Percentiles rank a stretch among this genome's conserved stretches.
These are phyloP conservation scores for Campoletis sonorensis DNA, from an alignment of 1,140 invertebrate species.

Conservation along the genomic window DNA sequence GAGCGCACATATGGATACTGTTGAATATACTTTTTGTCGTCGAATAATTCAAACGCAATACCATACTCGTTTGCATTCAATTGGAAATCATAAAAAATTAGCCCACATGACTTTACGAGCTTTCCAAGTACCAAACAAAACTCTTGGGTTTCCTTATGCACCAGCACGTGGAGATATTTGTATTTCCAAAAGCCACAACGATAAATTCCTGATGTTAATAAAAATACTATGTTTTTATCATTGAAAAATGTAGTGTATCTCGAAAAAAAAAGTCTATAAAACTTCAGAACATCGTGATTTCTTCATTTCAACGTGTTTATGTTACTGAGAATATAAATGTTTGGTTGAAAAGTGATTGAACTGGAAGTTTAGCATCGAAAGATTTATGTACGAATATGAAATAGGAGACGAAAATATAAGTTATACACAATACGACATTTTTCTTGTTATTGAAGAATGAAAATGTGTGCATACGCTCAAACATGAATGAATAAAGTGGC, in stretches of 20 bases:
- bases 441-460: not conserved
- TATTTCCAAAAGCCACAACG: too few relatives aligned
- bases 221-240: too few relatives aligned
- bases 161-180: too few relatives aligned
- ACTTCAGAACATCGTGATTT: too few relatives aligned
- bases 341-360: not conserved
- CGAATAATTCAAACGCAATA: not conserved
- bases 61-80: not conserved
- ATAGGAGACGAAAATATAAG: not conserved
- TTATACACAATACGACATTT: too few relatives aligned
- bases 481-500: conserved; percentile 37
- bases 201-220: too few relatives aligned
- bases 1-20: not conserved
- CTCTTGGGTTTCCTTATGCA: too few relatives aligned
- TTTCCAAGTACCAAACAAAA: not conserved
- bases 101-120: conserved; percentile 2
- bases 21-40: not conserved
- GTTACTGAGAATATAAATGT: too few relatives aligned
- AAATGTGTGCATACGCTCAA: not conserved
- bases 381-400: conserved; percentile 9
- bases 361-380: not conserved
- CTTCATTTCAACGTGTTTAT: too few relatives aligned
- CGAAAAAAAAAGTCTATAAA: too few relatives aligned
- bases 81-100: conserved; percentile 21
- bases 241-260: too few relatives aligned